phyloP scores from a whole-genome alignment of 2,888 invertebrate species.

The Sarcophaga caerulescens region DNA sequence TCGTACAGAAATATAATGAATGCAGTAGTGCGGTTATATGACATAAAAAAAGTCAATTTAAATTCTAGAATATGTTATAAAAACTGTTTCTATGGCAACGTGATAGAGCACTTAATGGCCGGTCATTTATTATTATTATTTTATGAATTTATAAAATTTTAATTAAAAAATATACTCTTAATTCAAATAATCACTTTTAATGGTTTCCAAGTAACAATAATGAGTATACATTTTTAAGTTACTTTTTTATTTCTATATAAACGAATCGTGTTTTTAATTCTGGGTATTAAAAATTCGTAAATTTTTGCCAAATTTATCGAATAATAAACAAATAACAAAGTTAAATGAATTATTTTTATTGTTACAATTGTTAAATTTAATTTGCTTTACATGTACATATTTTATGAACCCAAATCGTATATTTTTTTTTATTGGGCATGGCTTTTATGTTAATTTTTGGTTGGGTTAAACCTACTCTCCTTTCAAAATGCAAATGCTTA shows the following conservation, averaged over 20 bases:
- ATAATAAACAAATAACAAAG: not conserved
- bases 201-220: no score
- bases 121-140: no score
- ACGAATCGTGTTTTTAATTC: no score
- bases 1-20: no score
- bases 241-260: not conserved
- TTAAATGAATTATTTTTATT: not conserved
- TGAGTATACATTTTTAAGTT: not conserved
- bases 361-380: conserved; percentile 9
- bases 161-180: no score
- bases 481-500: not conserved
- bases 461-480: not conserved
- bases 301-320: conserved; percentile 11
- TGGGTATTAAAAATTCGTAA: not conserved
- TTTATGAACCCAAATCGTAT: not conserved
- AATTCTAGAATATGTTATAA: no score
- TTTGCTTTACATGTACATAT: not conserved
- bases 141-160: no score
- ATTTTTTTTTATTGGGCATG: not conserved
- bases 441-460: not conserved
- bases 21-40: no score
- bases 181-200: no score
- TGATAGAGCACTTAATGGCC: no score
- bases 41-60: no score
- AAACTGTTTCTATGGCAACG: no score